Percentiles rank a stretch among this genome's conserved stretches.
Evolutionary conservation across 30 jellyfish, hydroid and myxozoan species (phyloP).

Genomic region (Pseudorhiza aurosa): DNA sequence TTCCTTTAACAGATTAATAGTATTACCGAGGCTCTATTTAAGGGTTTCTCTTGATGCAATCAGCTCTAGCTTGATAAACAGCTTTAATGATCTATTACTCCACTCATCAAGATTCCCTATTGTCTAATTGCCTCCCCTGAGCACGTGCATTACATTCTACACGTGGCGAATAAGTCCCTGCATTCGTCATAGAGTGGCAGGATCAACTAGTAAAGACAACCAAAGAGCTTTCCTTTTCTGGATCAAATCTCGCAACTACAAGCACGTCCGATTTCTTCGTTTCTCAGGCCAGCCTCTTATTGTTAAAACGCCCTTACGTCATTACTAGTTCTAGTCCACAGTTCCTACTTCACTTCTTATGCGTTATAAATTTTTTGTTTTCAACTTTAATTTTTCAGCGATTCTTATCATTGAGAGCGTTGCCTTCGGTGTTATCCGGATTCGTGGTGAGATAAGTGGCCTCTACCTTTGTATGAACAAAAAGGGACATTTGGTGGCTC

Average conservation of each 20-base stretch:
- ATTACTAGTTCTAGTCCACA: too few species aligned
- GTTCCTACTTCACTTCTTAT: too few species aligned
- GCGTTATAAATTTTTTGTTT: too few species aligned
- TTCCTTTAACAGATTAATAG: constrained; percentile 1
- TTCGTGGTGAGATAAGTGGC: constrained; percentile 51
- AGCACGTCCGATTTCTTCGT: too few species aligned
- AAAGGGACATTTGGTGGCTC: constrained; percentile 70
- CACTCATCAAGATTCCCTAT: neutral
- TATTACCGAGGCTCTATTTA: neutral
- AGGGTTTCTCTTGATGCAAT: neutral
- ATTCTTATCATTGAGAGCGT: constrained; percentile 52
- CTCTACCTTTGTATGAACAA: constrained; percentile 70
- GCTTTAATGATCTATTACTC: neutral
- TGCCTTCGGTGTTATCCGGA: constrained; percentile 68
- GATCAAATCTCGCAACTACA: too few species aligned
- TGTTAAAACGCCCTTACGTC: too few species aligned
- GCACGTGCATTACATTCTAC: neutral
- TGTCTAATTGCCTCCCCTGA: neutral
- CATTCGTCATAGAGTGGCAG: too few species aligned
- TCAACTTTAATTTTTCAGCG: constrained; percentile 40
- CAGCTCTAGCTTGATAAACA: neutral
- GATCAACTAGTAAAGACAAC: too few species aligned
- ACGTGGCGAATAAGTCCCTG: too few species aligned
- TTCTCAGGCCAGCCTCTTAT: too few species aligned
- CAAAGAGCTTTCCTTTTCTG: too few species aligned